phyloP scores from a whole-genome alignment of 1,140 invertebrate genomes.

The Drosophila orena region DNA sequence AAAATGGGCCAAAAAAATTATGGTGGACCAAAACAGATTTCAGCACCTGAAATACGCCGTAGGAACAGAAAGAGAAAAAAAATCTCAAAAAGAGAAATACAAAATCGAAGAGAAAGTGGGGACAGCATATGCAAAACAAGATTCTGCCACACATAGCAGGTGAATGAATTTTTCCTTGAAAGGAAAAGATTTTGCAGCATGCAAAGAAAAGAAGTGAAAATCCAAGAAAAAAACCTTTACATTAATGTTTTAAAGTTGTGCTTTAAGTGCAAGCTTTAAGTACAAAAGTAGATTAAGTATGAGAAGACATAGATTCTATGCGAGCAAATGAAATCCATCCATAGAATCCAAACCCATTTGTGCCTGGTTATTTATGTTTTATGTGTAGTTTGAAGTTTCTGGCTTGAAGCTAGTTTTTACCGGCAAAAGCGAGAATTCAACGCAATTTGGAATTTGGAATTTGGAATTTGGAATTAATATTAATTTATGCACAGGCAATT shows the following conservation, averaged over 20 bases:
- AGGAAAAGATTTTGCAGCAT: neutral
- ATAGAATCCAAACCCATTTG: too few species aligned
- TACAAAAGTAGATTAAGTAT: neutral
- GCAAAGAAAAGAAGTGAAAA: slow-evolving; percentile 1
- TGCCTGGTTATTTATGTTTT: slow-evolving; percentile 29
- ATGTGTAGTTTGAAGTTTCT: slow-evolving; percentile 6
- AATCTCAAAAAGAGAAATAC: slow-evolving; percentile 4
- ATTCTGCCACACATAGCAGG: slow-evolving; percentile 27
- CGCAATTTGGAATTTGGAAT: slow-evolving; percentile 65
- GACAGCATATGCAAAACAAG: slow-evolving; percentile 51
- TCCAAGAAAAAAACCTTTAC: neutral
- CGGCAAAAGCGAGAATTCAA: slow-evolving; percentile 47
- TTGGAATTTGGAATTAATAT: slow-evolving; percentile 69
- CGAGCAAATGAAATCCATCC: neutral
- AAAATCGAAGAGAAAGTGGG: slow-evolving; percentile 8
- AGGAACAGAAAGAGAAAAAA: neutral
- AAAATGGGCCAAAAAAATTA: slow-evolving; percentile 15
- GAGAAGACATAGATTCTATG: neutral
- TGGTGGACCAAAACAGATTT: slow-evolving; percentile 29
- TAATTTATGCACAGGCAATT: slow-evolving; percentile 75
- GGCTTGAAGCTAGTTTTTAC: slow-evolving; percentile 2
- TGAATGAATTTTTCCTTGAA: slow-evolving; percentile 23
- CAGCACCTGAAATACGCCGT: slow-evolving; percentile 21
- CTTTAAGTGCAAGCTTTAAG: neutral
- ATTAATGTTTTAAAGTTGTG: neutral